Conservation (phyloP, 2,888 invertebrate species). For the Scelioninae gen. 2 region DNA sequence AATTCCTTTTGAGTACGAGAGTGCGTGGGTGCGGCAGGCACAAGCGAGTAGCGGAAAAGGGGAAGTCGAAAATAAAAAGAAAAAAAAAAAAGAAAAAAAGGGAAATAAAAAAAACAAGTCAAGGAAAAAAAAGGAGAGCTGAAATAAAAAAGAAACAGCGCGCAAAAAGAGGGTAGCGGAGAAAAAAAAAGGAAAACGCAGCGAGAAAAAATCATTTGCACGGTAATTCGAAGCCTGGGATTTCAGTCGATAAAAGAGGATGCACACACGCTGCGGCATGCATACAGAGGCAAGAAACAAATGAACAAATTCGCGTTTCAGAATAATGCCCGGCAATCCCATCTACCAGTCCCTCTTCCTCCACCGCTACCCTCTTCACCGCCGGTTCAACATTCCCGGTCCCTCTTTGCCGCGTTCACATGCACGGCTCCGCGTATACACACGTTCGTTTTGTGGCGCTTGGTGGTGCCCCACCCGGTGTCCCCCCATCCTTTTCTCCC, state of each 20-base stretch:
- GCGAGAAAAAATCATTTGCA: slow-evolving; percentile 74
- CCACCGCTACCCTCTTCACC: slow-evolving; percentile 60
- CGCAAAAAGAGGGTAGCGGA: slow-evolving; percentile 55
- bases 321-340: slow-evolving; percentile 76
- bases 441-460: slow-evolving; percentile 59
- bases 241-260: slow-evolving; percentile 75
- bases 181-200: slow-evolving; percentile 62
- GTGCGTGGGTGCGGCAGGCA: slow-evolving; percentile 61
- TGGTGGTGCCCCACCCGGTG: slow-evolving; percentile 60
- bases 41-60: slow-evolving; percentile 61
- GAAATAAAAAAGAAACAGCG: slow-evolving; percentile 32
- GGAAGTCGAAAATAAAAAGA: slow-evolving; percentile 51
- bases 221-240: slow-evolving; percentile 76
- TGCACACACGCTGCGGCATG: slow-evolving; percentile 73
- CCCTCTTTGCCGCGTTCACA: slow-evolving; percentile 56
- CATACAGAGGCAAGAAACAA: slow-evolving; percentile 75
- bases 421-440: slow-evolving; percentile 43
- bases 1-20: slow-evolving; percentile 74
- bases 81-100: slow-evolving; percentile 5
- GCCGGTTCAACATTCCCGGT: slow-evolving; percentile 58
- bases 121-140: slow-evolving; percentile 46
- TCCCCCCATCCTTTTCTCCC: slow-evolving; percentile 62
- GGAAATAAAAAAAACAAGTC: slow-evolving; percentile 53
- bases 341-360: slow-evolving; percentile 69
- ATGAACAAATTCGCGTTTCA: slow-evolving; percentile 76